phyloP scores from a whole-genome alignment of 2,888 invertebrate species.

The Sepiola atlantica region DNA sequence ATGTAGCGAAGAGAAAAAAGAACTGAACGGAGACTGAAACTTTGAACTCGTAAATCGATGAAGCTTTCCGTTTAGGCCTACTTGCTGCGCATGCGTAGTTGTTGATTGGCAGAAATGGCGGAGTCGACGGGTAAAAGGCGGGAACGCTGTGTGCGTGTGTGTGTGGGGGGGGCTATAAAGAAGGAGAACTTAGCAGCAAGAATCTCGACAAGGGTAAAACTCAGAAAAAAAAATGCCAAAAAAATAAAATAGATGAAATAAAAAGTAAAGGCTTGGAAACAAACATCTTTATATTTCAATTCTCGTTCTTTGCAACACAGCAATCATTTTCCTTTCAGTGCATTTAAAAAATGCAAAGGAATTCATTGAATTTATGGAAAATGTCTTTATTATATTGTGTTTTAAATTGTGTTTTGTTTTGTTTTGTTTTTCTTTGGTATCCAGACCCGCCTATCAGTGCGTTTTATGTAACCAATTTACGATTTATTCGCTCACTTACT shows the following conservation, averaged over 20 bases:
- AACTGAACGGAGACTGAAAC: neutral
- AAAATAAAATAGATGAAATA: neutral
- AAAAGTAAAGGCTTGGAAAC: neutral
- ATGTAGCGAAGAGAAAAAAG: neutral
- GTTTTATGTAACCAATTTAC: neutral
- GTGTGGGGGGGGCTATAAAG: neutral
- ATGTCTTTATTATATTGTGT: neutral
- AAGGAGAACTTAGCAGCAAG: neutral
- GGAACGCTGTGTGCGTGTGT: too few species aligned
- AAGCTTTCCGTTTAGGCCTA: neutral
- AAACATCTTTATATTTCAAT: neutral
- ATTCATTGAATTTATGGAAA: neutral
- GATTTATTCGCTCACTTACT: neutral
- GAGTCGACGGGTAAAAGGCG: neutral
- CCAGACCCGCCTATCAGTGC: neutral
- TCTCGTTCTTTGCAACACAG: neutral
- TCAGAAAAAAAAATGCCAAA: neutral
- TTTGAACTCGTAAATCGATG: conserved; percentile 12
- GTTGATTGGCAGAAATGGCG: neutral
- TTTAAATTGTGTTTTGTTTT: too few species aligned
- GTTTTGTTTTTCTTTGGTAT: neutral
- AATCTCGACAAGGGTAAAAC: neutral
- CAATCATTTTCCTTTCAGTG: neutral
- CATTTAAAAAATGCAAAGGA: too few species aligned
- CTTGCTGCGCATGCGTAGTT: conserved; percentile 21